Percentiles rank a stretch among this genome's conserved stretches.
Evolutionary conservation across 2,113 vertebrate genomes (phyloP).

Genomic region (Brevimyrus niger): DNA sequence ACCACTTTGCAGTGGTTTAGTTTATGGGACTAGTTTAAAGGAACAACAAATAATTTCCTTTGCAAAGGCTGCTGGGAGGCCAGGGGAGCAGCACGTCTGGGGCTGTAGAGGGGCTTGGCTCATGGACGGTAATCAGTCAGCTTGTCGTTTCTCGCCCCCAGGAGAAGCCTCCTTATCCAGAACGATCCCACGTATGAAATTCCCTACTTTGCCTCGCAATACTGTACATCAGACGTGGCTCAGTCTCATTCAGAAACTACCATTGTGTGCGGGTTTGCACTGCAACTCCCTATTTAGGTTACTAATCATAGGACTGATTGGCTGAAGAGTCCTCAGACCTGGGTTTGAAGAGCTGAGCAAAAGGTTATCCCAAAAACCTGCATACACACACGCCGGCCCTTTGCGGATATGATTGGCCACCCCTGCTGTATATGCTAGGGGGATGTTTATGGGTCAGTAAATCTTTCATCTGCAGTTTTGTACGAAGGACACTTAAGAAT

Average conservation of each 20-base stretch:
- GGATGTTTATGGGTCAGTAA: constrained; percentile 47
- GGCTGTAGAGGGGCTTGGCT: constrained; percentile 28
- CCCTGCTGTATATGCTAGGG: constrained; percentile 27
- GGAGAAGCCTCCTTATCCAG: constrained; percentile 38
- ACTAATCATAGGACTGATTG: too few relatives aligned
- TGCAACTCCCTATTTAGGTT: too few relatives aligned
- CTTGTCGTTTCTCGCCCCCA: constrained; percentile 35
- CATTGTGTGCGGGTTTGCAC: too few relatives aligned
- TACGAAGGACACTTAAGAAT: constrained; percentile 29
- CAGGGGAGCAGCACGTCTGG: constrained; percentile 19
- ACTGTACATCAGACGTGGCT: constrained; percentile 9
- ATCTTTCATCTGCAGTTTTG: constrained; percentile 50
- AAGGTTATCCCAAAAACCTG: too few relatives aligned
- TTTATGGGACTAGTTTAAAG: constrained; percentile 30
- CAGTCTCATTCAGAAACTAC: too few relatives aligned
- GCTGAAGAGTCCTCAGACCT: too few relatives aligned
- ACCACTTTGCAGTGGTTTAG: constrained; percentile 29
- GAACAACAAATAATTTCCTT: constrained; percentile 41
- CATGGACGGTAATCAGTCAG: constrained; percentile 19
- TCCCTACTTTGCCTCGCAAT: constrained; percentile 28
- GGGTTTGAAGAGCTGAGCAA: too few relatives aligned
- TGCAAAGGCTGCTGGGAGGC: constrained; percentile 21
- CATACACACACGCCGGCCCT: too few relatives aligned
- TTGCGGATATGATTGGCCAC: too few relatives aligned
- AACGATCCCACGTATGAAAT: constrained; percentile 26